Percentiles rank a stretch among this genome's conserved stretches.
phyloP scores from a whole-genome alignment of 2,113 vertebrate species.

The Gallinago paraguaiae region DNA sequence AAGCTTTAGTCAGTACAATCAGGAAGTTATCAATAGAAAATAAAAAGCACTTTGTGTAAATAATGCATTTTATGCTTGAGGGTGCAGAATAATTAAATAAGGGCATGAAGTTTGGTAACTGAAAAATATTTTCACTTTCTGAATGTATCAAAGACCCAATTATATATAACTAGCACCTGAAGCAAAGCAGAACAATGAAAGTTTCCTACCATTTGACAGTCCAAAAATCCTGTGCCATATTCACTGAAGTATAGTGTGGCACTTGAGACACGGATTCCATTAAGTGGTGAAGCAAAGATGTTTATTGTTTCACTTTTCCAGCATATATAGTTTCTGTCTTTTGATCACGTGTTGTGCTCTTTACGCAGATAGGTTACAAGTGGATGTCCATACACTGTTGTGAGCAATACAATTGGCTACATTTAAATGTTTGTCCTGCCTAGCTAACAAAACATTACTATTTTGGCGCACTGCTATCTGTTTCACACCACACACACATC shows the following conservation, averaged over 20 bases:
- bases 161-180: neutral
- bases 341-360: no score
- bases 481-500: no score
- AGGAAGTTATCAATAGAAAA: neutral
- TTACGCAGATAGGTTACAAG: no score
- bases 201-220: neutral
- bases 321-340: no score
- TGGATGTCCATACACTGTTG: no score
- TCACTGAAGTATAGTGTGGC: neutral
- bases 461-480: no score
- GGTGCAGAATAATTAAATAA: slow-evolving; percentile 36
- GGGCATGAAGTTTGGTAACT: neutral
- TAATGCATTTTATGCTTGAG: slow-evolving; percentile 38
- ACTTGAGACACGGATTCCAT: no score
- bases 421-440: no score
- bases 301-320: no score
- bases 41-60: neutral
- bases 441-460: no score
- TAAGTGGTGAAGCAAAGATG: no score
- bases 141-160: neutral
- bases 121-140: slow-evolving; percentile 1
- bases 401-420: no score
- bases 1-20: neutral
- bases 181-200: neutral
- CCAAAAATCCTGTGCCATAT: neutral